Evolutionary conservation across 1,140 invertebrate species (phyloP).

Genomic region (Ridgeia piscesae): DNA sequence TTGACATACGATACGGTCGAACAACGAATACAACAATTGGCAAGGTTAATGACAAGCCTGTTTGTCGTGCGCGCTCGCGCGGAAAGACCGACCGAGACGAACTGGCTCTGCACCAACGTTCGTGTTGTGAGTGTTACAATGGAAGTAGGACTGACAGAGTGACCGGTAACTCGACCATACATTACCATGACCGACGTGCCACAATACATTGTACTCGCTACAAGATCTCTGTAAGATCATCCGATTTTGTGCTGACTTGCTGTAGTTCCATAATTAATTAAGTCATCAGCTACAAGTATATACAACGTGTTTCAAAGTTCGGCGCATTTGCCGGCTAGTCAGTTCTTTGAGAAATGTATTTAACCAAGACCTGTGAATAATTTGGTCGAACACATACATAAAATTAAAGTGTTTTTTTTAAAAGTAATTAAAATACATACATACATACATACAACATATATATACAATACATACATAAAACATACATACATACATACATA

Average conservation of each 20-base stretch:
- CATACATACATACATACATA: too few species aligned
- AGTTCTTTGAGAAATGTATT: neutral
- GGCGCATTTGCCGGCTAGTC: neutral
- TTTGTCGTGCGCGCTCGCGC: neutral
- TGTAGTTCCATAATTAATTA: neutral
- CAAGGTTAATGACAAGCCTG: neutral
- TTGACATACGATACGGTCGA: neutral
- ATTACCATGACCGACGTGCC: neutral
- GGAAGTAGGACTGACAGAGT: neutral
- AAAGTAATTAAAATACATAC: too few species aligned
- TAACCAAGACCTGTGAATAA: neutral
- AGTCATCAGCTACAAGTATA: neutral
- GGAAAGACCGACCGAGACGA: neutral
- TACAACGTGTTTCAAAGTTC: neutral
- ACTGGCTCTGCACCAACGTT: neutral
- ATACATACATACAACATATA: too few species aligned
- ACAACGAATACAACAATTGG: neutral
- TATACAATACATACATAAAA: too few species aligned
- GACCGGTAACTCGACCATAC: neutral
- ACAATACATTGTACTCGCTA: neutral
- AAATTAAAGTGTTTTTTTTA: too few species aligned
- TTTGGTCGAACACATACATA: too few species aligned
- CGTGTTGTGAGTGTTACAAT: neutral
- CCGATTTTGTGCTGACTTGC: neutral
- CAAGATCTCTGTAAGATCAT: neutral